phyloP scores from a whole-genome alignment of 2,113 vertebrate genomes.

The Fulica atra region DNA sequence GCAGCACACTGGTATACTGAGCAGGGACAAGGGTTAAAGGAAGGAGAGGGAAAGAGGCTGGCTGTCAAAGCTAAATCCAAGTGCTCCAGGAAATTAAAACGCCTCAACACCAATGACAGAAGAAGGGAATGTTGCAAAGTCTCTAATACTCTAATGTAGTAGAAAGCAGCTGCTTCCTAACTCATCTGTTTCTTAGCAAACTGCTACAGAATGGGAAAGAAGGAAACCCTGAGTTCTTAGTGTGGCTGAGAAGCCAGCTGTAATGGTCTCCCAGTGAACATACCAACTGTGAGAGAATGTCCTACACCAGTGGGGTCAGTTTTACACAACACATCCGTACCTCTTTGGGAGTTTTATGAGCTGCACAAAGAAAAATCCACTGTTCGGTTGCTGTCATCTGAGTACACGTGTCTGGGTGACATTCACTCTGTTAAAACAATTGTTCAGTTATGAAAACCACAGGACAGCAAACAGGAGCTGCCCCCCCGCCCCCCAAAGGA shows the following conservation, averaged over 20 bases:
- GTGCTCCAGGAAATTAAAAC: neutral
- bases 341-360: conserved; percentile 99
- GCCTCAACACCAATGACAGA: neutral
- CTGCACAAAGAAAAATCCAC: conserved; percentile 99
- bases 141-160: neutral
- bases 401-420: conserved; percentile 97
- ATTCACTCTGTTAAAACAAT: conserved; percentile 87
- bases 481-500: neutral
- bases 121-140: neutral
- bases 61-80: neutral
- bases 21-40: neutral
- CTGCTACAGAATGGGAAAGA: neutral
- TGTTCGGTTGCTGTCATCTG: conserved; percentile 99
- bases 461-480: neutral
- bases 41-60: neutral
- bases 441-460: neutral
- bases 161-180: neutral
- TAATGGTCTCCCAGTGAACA: neutral
- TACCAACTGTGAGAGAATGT: neutral
- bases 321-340: conserved; percentile 64
- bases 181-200: neutral
- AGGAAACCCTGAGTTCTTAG: neutral
- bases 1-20: neutral
- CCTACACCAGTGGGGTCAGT: neutral
- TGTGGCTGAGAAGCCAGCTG: neutral